These are phyloP conservation scores for Macrobrachium nipponense DNA, from an alignment of 1,140 invertebrate species.

Conservation along the genomic window DNA sequence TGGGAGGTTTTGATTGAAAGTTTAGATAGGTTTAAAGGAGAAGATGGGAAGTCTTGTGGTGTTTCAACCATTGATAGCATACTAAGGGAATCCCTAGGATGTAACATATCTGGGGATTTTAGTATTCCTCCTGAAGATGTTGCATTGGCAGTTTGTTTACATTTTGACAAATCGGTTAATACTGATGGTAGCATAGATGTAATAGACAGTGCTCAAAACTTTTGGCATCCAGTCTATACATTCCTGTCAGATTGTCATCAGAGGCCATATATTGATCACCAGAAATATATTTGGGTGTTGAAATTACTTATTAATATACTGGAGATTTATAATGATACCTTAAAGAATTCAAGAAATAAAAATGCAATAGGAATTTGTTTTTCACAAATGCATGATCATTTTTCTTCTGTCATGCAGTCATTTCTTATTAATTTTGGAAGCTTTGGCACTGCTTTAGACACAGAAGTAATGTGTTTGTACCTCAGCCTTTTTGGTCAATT, in stretches of 20 bases:
- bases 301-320: slow-evolving; percentile 26
- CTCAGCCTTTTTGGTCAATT: slow-evolving; percentile 3
- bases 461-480: slow-evolving; percentile 23
- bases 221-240: not conserved
- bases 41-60: no score
- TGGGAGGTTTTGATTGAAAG: slow-evolving; percentile 26
- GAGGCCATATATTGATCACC: slow-evolving; percentile 31
- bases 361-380: not conserved
- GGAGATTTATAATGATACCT: slow-evolving; percentile 28
- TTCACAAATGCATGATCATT: not conserved
- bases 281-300: slow-evolving; percentile 17
- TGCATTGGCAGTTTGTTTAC: slow-evolving; percentile 24
- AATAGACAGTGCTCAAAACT: not conserved
- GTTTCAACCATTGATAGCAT: no score
- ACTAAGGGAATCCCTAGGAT: no score
- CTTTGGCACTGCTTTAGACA: slow-evolving; percentile 15
- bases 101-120: no score
- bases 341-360: not conserved
- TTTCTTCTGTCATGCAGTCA: slow-evolving; percentile 25
- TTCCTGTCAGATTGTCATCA: slow-evolving; percentile 41
- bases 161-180: not conserved
- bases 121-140: not conserved
- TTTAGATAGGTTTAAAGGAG: not conserved
- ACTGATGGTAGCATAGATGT: not conserved
- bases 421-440: slow-evolving; percentile 23